A percentile compares a stretch with the other conserved stretches of the same genome.
phyloP scores from a whole-genome alignment of 2,113 vertebrate genomes.

The Spea bombifrons region DNA sequence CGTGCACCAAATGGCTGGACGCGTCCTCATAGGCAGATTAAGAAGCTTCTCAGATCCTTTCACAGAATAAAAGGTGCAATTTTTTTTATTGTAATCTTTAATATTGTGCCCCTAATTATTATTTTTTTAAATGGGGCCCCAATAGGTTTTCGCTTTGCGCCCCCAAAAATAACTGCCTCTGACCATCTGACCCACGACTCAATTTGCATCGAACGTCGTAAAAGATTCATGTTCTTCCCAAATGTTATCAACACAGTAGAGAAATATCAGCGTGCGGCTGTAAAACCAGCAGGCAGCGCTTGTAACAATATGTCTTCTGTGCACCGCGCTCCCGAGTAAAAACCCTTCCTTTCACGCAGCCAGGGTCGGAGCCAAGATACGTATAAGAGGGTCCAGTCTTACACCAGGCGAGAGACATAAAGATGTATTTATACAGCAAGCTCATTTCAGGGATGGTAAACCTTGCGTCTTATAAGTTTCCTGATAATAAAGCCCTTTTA shows the following conservation, averaged over 20 bases:
- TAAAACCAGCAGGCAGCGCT: slow-evolving; percentile 15
- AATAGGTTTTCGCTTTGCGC: no score
- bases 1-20: no score
- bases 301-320: slow-evolving; percentile 37
- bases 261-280: slow-evolving; percentile 24
- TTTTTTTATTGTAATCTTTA: no score
- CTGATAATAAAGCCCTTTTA: slow-evolving; percentile 26
- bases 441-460: slow-evolving; percentile 43
- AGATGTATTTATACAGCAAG: slow-evolving; percentile 41
- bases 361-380: slow-evolving; percentile 19
- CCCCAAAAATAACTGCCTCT: no score
- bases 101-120: no score
- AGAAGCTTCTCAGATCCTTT: no score
- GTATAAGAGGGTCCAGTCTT: slow-evolving; percentile 38
- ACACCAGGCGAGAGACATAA: slow-evolving; percentile 30
- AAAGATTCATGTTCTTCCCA: neutral
- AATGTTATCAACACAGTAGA: slow-evolving; percentile 9
- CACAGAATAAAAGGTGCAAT: no score
- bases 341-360: slow-evolving; percentile 36
- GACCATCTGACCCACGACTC: no score
- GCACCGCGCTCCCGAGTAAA: slow-evolving; percentile 8
- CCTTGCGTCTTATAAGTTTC: slow-evolving; percentile 36
- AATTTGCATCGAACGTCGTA: no score
- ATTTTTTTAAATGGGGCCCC: no score
- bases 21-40: no score